These are phyloP conservation scores for Tupaia tana DNA, from an alignment of 2,113 vertebrate species.

Conservation along the genomic window DNA sequence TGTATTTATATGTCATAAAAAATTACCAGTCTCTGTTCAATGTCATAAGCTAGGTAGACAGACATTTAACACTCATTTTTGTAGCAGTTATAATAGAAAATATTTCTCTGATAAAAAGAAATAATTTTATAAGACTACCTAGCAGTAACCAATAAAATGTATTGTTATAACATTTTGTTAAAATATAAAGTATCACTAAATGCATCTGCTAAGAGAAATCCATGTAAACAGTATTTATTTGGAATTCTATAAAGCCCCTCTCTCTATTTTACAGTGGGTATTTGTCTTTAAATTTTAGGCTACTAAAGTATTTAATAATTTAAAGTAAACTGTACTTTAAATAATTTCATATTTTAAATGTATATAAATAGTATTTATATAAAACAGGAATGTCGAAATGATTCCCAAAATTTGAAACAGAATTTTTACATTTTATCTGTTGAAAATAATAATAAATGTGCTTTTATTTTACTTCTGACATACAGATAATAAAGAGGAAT, in stretches of 20 bases:
- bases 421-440: background rate
- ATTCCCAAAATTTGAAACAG: background rate
- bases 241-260: background rate
- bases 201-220: background rate
- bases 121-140: background rate
- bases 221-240: constrained; percentile 20
- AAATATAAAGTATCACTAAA: background rate
- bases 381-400: background rate
- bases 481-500: background rate
- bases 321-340: background rate
- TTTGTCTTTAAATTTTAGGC: background rate
- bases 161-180: background rate
- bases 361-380: background rate
- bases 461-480: constrained; percentile 15
- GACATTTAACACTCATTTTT: background rate
- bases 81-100: background rate
- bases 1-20: constrained; percentile 49
- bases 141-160: constrained; percentile 2
- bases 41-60: background rate
- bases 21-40: background rate
- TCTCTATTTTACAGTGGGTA: background rate
- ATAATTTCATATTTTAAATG: background rate
- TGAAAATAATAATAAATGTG: background rate
- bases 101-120: background rate
- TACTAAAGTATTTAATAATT: background rate